A percentile compares a stretch with the other conserved stretches of the same genome.
phyloP scores from a whole-genome alignment of 2,113 vertebrate genomes.

The Elephantulus edwardii region DNA sequence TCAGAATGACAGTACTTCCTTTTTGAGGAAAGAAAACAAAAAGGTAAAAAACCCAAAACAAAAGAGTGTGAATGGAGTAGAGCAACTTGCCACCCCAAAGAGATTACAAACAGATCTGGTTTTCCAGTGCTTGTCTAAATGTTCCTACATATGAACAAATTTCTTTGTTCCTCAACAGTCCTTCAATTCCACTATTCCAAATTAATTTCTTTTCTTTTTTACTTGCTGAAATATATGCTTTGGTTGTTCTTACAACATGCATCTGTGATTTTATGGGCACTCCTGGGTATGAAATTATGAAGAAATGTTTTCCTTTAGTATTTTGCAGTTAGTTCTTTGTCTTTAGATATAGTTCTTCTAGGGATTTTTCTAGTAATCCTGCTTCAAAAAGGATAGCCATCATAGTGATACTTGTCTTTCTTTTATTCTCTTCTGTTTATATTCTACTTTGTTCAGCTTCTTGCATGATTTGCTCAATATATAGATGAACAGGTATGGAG shows the following conservation, averaged over 20 bases:
- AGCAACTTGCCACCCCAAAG: not conserved
- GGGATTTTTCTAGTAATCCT: not conserved
- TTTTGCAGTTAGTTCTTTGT: too few relatives aligned
- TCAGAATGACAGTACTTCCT: too few relatives aligned
- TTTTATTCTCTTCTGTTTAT: not conserved
- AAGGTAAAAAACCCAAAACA: too few relatives aligned
- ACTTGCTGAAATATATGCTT: not conserved
- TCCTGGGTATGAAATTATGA: not conserved
- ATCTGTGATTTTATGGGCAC: not conserved
- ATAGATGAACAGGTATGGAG: too few relatives aligned
- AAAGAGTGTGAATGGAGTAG: not conserved
- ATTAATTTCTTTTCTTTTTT: too few relatives aligned
- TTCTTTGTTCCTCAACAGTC: not conserved
- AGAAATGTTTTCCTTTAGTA: not conserved
- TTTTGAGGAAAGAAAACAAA: too few relatives aligned
- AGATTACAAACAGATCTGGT: not conserved
- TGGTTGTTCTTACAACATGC: not conserved
- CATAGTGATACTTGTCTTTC: not conserved
- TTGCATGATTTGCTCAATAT: too few relatives aligned
- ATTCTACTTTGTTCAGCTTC: too few relatives aligned
- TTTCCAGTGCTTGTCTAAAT: not conserved
- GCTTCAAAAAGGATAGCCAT: not conserved
- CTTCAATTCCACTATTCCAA: not conserved
- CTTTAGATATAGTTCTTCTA: not conserved
- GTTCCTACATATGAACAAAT: not conserved